Percentiles rank a stretch among this genome's conserved stretches.
Conservation (phyloP, 2,888 invertebrate genomes). For the Eledone cirrhosa region DNA sequence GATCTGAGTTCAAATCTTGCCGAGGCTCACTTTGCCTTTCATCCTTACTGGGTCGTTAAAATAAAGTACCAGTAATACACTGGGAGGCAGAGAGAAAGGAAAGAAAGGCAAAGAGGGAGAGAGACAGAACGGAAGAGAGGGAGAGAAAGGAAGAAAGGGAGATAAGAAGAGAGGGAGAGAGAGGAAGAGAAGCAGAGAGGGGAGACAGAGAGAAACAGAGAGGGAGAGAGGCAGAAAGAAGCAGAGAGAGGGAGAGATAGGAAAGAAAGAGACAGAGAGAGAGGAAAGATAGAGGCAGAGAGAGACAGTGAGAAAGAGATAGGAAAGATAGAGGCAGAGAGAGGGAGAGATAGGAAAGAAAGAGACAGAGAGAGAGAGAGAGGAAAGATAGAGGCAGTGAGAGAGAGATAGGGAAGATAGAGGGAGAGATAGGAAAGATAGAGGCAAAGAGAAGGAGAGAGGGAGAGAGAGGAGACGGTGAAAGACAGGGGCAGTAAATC, state of each 20-base stretch:
- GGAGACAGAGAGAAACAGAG: background rate
- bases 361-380: background rate
- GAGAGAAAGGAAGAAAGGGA: background rate
- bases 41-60: background rate
- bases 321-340: background rate
- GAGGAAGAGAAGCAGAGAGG: background rate
- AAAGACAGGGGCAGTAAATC: background rate
- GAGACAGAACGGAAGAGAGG: background rate
- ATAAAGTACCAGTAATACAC: background rate
- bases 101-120: background rate
- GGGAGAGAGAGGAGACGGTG: background rate
- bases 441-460: background rate
- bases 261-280: background rate
- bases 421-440: background rate
- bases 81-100: background rate
- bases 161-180: background rate
- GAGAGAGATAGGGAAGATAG: background rate
- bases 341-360: background rate
- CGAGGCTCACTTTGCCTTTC: too few species aligned
- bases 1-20: too few species aligned
- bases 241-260: background rate
- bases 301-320: background rate
- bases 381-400: background rate
- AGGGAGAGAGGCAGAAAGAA: background rate
- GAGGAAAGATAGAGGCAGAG: background rate